phyloP scores from a whole-genome alignment of 2,888 invertebrate genomes.

The Pammene fasciana region DNA sequence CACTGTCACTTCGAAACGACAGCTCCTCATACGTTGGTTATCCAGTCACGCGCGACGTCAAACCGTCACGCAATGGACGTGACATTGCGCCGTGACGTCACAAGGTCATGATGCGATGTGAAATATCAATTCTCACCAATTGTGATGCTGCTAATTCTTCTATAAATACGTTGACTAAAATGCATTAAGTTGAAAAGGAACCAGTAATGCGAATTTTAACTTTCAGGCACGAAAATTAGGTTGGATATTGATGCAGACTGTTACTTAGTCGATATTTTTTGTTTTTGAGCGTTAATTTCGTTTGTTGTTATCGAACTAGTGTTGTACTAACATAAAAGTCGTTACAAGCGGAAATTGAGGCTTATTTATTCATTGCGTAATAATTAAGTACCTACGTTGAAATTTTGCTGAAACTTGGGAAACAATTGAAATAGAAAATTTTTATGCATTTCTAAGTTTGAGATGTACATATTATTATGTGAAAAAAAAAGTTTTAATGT shows the following conservation, averaged over 20 bases:
- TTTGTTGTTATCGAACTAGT: constrained; percentile 8
- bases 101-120: constrained; percentile 46
- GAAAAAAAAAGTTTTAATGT: too few species aligned
- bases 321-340: not conserved
- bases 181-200: not conserved
- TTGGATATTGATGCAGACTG: not conserved
- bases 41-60: constrained; percentile 42
- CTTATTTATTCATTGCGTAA: not conserved
- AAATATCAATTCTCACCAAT: constrained; percentile 40
- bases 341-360: constrained; percentile 6
- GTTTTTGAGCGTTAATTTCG: constrained; percentile 5
- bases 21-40: constrained; percentile 11
- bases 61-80: constrained; percentile 52
- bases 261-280: not conserved
- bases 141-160: constrained; percentile 32
- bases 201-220: not conserved
- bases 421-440: too few species aligned
- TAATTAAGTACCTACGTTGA: too few species aligned
- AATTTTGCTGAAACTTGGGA: not conserved
- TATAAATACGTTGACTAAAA: constrained; percentile 15
- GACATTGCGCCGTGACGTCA: constrained; percentile 46
- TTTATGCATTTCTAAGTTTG: too few species aligned
- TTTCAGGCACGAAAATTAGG: not conserved
- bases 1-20: not conserved
- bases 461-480: too few species aligned